Evolutionary conservation across 2,888 invertebrate species (phyloP), one percentile per base, ranked within the genome.

Genomic region (Kuschelorhynchus macadamiae): DNA sequence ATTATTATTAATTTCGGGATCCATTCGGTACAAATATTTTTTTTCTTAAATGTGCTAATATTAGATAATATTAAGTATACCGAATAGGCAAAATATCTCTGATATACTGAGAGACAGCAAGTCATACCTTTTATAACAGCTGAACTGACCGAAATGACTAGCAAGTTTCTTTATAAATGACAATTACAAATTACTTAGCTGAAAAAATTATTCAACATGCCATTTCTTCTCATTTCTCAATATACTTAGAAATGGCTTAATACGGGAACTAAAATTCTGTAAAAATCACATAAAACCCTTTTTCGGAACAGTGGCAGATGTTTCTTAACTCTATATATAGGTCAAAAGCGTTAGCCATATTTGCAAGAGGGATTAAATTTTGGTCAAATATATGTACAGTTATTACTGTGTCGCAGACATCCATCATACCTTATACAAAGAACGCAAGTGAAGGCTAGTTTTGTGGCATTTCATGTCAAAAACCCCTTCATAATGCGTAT

Each of bases 401-500:
- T 79, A 79, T 78, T 77, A 76, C 77, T 71, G 79, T 78, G 9
- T 36, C 17, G 42, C 42, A 42, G 42, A 17, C 42, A 82, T 83
- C 82, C 81, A 82, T 83, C 83, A 82, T 83, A 81, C 74, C 73
- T 72, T 55, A 66, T 61, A 80, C 78, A 78, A 80, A 78, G 74
- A 65, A 71, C 69, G 75, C 73, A 79, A 80, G 78, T 77, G 76
- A 77, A 78, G 80, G 80, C 80, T 76, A 80, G 79, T 79, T 79
- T 76, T 78, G 71, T 74, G 79, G 74, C 76, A 79, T 76, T 80
- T 79, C 76, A 77, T 71, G 78, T 77, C 76, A 75, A 75, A 78
- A 79, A 79, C 81, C 81, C n/a, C 80, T 81, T 75, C 71, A 81
- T 81, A 81, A 81, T 81, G 73, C 78, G 75, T 72, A 75, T 82